Evolutionary conservation across 1,140 invertebrate species (phyloP).

Genomic region (Mycetomoellerius zeteki): DNA sequence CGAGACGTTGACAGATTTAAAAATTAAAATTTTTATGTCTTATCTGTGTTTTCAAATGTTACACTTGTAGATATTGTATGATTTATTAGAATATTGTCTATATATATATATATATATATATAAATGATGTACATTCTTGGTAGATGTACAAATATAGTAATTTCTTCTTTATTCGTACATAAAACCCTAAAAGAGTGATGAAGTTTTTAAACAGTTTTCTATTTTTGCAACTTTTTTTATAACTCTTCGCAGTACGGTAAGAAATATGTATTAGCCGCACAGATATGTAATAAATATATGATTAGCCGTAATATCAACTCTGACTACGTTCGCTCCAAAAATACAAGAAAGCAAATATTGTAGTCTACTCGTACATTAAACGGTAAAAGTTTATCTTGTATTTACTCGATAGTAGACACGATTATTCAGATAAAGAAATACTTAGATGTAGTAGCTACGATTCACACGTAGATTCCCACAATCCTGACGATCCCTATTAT

Average conservation of each 20-base stretch:
- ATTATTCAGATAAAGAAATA: background rate
- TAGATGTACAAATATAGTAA: background rate
- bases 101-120: too few species aligned
- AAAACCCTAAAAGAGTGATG: background rate
- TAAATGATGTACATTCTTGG: too few species aligned
- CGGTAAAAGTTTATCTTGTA: background rate
- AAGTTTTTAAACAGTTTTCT: background rate
- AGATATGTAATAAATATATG: too few species aligned
- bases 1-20: background rate
- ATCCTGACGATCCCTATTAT: slow-evolving; percentile 8
- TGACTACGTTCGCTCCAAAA: background rate
- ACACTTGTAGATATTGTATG: background rate
- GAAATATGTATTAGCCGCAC: too few species aligned
- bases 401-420: background rate
- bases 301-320: background rate
- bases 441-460: background rate
- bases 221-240: background rate
- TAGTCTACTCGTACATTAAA: background rate
- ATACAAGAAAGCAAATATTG: background rate
- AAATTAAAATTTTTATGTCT: background rate
- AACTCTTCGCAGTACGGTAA: too few species aligned
- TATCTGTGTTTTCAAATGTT: background rate
- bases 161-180: background rate
- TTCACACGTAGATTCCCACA: slow-evolving; percentile 65
- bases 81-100: background rate